These are phyloP conservation scores for Campylorhamphus procurvoides DNA, from an alignment of 2,113 vertebrate species.

Conservation along the genomic window DNA sequence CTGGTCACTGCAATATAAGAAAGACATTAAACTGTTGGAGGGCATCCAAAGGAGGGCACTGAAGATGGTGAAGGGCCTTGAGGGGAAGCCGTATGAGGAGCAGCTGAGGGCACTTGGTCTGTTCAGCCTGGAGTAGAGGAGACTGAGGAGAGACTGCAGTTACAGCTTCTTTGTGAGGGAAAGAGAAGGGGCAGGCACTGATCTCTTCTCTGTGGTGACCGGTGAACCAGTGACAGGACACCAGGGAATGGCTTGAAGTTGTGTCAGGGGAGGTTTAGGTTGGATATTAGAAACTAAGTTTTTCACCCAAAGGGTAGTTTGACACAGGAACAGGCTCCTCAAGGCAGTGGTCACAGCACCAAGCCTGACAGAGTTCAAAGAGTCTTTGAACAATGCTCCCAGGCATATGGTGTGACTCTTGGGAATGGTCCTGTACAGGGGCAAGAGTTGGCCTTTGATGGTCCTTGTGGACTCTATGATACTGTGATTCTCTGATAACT, in stretches of 20 bases:
- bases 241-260: neutral
- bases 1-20: neutral
- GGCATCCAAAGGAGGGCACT: neutral
- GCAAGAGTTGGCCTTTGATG: neutral
- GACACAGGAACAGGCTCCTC: neutral
- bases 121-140: neutral
- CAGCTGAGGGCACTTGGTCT: neutral
- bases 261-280: neutral
- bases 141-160: neutral
- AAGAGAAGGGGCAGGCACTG: neutral
- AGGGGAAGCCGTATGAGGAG: neutral
- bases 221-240: neutral
- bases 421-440: no score
- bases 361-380: neutral
- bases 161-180: neutral
- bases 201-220: neutral
- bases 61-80: neutral
- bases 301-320: neutral
- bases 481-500: neutral
- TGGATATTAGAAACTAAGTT: neutral
- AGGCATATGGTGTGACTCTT: neutral
- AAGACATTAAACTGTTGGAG: neutral
- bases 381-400: neutral
- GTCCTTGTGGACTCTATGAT: neutral
- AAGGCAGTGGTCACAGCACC: neutral